Percentiles rank a stretch among this genome's conserved stretches.
Conservation (phyloP, 2,888 invertebrate species). For the Chesias legatella region DNA sequence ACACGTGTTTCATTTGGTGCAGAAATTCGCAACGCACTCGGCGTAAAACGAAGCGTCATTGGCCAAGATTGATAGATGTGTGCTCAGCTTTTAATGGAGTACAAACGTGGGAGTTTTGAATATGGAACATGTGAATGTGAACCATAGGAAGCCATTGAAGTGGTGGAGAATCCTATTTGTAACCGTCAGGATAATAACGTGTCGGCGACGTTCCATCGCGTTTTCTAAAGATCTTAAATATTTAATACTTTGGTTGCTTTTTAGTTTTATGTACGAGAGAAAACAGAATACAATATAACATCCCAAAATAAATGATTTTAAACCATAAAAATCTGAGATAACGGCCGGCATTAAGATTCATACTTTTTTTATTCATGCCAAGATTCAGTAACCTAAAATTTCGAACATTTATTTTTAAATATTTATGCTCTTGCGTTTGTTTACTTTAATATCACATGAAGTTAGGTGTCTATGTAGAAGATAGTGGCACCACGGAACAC, state of each 20-base stretch:
- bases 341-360: no score
- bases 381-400: no score
- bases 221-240: not conserved
- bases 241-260: conserved; percentile 8
- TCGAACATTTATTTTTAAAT: no score
- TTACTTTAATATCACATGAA: no score
- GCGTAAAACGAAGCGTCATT: conserved; percentile 48
- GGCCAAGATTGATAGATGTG: conserved; percentile 56
- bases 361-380: no score
- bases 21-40: conserved; percentile 44
- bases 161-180: conserved; percentile 19
- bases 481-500: no score
- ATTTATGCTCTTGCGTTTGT: no score
- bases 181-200: conserved; percentile 18
- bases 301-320: no score
- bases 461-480: no score
- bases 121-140: conserved; percentile 75
- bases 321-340: no score
- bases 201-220: conserved; percentile 10
- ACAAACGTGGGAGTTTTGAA: conserved; percentile 60
- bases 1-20: conserved; percentile 37
- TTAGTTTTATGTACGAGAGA: no score
- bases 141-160: conserved; percentile 34
- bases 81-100: conserved; percentile 46
- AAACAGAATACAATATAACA: no score